Percentiles rank a stretch among this genome's conserved stretches.
These are phyloP conservation scores for Scomber colias DNA, from an alignment of 2,113 vertebrate genomes.

Conservation along the genomic window DNA sequence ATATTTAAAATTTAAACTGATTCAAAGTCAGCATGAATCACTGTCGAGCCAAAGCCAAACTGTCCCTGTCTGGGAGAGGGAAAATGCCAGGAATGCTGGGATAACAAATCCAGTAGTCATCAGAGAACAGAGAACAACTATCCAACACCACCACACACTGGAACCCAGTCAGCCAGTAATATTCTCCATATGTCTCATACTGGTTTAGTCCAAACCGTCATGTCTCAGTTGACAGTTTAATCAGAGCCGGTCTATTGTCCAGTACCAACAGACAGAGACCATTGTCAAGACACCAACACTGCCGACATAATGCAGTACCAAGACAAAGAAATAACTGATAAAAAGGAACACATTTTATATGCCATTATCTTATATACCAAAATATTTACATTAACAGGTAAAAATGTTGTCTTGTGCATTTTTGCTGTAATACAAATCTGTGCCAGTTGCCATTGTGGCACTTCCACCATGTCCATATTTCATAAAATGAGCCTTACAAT, in stretches of 20 bases:
- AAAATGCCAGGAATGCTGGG: constrained; percentile 62
- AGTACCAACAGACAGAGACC: constrained; percentile 42
- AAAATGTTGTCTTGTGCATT: neutral
- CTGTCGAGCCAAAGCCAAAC: constrained; percentile 20
- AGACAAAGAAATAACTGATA: constrained; percentile 3
- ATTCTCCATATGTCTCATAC: constrained; percentile 62
- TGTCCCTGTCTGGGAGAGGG: constrained; percentile 38
- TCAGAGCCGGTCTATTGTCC: constrained; percentile 45
- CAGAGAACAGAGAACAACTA: constrained; percentile 48
- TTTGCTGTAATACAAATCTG: constrained; percentile 4
- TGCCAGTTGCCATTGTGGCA: neutral
- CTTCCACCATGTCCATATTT: neutral
- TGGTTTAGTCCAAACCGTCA: constrained; percentile 53
- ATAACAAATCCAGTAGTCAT: constrained; percentile 65
- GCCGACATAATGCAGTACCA: neutral
- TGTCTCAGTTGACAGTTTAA: constrained; percentile 65
- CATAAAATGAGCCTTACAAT: too few relatives aligned
- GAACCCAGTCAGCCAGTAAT: constrained; percentile 68
- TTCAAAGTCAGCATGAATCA: constrained; percentile 24
- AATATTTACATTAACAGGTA: neutral
- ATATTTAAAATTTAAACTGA: constrained; percentile 27
- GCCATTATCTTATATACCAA: constrained; percentile 17
- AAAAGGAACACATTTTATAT: neutral
- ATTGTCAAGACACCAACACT: constrained; percentile 18
- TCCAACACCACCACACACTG: constrained; percentile 62